Evolutionary conservation across 2,797 vertebrate species (phyloP), one percentile per base, ranked within the genome.

Genomic region (Sciurus vulgaris): DNA sequence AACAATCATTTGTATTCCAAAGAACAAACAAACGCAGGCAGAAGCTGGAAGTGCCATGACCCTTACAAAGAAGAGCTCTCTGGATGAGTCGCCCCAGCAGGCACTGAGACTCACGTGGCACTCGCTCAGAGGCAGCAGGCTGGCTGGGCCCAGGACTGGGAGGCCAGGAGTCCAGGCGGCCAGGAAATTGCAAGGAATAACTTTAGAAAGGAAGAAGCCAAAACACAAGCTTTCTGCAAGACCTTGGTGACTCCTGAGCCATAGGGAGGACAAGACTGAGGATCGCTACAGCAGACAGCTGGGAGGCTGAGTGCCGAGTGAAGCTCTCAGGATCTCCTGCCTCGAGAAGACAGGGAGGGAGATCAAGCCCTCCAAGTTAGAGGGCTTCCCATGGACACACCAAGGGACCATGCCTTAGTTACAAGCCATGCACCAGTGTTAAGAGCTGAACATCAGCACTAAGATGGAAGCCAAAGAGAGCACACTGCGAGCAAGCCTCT

Each of bases 301-400:
- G 2, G 8, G 15, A 24, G 14, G 72, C 22, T 26, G 49, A 11
- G 20, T 3, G 13, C 54, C 4, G 14, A 41, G 85, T 9, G 33
- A 41, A 77, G 35, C 35, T 5, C 26, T 47, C 35, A 28, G 35
- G 5, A 14, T 30, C 51, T 20, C 85, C 33, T 47, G 30, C 26
- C n/a, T 33, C 59, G 20, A n/a, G 86, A 85, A 49, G 74, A 20
- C 1, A 61, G n/a, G 61, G 20, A 72, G 87, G 59, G 67, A 78
- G 44, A 12, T 10, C 49, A 13, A 0, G 33, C 3, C n/a, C 8
- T 3, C 24, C 56, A 38, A 12, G 30, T 1, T 0, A n/a, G 49
- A 33, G 14, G 35, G 13, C 56, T 81, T 44, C 26, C 54, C 17
- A 14, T 14, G 0, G 74, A 44, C 15, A 28, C 44, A n/a, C 47